Evolutionary conservation across 2,888 invertebrate genomes (phyloP).

Genomic region (Drosophila peninsularis): DNA sequence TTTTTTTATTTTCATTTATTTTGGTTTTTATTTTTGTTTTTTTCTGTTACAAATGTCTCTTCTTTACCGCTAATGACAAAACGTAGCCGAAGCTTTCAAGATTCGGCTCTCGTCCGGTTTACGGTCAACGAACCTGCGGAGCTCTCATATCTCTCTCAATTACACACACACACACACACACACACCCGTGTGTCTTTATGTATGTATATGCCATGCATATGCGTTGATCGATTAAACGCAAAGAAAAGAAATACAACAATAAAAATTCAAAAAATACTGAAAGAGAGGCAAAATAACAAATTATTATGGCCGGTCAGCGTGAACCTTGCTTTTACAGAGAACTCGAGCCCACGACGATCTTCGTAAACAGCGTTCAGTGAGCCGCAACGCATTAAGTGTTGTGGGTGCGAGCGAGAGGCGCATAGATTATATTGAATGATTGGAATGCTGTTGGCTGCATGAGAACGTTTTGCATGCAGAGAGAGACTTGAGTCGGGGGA

Average conservation of each 20-base stretch:
- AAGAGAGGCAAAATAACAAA: constrained; percentile 54
- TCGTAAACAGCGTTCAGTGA: constrained; percentile 37
- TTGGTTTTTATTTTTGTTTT: background rate
- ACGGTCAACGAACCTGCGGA: constrained; percentile 74
- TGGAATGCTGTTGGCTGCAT: constrained; percentile 42
- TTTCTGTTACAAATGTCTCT: constrained; percentile 60
- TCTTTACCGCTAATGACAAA: constrained; percentile 67
- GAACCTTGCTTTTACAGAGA: constrained; percentile 37
- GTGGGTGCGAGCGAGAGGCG: constrained; percentile 15
- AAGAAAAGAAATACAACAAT: constrained; percentile 42
- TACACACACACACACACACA: constrained; percentile 2
- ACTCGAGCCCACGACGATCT: constrained; percentile 44
- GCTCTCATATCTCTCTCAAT: constrained; percentile 40
- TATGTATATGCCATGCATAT: constrained; percentile 54
- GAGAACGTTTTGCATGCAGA: constrained; percentile 29
- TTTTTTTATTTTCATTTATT: background rate
- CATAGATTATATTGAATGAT: constrained; percentile 20
- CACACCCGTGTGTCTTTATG: background rate
- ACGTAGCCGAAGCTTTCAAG: constrained; percentile 64
- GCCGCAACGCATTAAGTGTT: constrained; percentile 15
- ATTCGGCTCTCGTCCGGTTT: constrained; percentile 74
- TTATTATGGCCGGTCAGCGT: constrained; percentile 54
- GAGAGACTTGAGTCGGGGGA: background rate
- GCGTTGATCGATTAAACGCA: constrained; percentile 73
- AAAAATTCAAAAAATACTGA: constrained; percentile 14